Evolutionary conservation across 1,140 invertebrate species (phyloP).

Genomic region (Anadara kagoshimensis): DNA sequence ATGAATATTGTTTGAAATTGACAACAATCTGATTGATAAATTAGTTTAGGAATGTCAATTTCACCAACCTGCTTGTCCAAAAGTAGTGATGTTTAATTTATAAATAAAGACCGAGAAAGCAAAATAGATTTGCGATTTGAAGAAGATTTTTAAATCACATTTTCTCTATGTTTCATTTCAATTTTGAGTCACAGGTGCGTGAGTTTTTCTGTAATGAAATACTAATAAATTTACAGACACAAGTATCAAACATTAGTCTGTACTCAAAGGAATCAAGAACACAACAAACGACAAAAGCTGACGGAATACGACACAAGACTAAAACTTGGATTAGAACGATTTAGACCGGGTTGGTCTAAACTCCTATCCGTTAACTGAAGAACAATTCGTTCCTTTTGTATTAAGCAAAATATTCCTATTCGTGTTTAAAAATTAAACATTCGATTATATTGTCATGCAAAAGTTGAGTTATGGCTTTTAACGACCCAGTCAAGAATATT

Average conservation of each 20-base stretch:
- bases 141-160: neutral
- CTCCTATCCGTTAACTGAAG: too few species aligned
- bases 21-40: slow-evolving; percentile 25
- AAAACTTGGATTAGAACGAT: too few species aligned
- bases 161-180: neutral
- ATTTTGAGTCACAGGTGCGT: neutral
- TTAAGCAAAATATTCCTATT: too few species aligned
- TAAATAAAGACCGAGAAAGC: too few species aligned
- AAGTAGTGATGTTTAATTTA: neutral
- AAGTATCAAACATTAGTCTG: too few species aligned
- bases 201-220: neutral
- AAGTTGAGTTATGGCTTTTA: too few species aligned
- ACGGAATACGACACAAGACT: too few species aligned
- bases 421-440: too few species aligned
- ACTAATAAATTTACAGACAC: neutral
- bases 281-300: neutral
- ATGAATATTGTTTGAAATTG: slow-evolving; percentile 4
- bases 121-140: neutral
- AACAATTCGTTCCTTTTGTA: too few species aligned
- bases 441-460: too few species aligned
- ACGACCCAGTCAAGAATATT: too few species aligned
- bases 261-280: neutral
- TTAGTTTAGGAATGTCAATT: slow-evolving; percentile 26
- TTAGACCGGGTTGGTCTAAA: too few species aligned
- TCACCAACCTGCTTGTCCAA: neutral